phyloP scores from a whole-genome alignment of 2,113 vertebrate genomes.

The Mobula hypostoma region DNA sequence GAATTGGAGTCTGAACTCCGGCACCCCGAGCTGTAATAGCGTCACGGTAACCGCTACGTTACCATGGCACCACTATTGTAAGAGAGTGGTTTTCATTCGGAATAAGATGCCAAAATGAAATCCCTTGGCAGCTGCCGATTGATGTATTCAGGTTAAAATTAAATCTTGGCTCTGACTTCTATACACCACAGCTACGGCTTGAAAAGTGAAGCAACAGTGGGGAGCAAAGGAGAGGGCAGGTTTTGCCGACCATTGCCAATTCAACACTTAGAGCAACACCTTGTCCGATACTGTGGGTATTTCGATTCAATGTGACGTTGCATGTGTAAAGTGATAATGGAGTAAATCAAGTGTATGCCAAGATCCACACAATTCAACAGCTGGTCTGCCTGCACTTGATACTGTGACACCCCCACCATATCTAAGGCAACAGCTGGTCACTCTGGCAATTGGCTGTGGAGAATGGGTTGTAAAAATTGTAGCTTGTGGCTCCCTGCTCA shows the following conservation, averaged over 20 bases:
- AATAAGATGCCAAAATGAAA: not conserved
- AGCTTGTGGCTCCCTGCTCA: not conserved
- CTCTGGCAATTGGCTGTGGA: not conserved
- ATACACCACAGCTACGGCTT: not conserved
- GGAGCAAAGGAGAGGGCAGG: not conserved
- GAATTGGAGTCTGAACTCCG: too few relatives aligned
- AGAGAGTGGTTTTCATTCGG: too few relatives aligned
- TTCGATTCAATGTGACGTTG: not conserved
- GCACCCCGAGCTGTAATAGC: too few relatives aligned
- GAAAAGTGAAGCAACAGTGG: not conserved
- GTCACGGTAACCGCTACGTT: too few relatives aligned
- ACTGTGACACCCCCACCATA: not conserved
- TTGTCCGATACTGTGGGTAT: not conserved
- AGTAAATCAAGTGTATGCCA: not conserved
- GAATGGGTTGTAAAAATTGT: not conserved
- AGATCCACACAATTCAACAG: not conserved
- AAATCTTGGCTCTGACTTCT: not conserved
- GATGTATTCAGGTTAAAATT: not conserved
- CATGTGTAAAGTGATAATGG: not conserved
- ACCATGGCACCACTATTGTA: too few relatives aligned
- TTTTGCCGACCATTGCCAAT: not conserved
- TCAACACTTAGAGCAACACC: not conserved
- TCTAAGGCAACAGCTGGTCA: too few relatives aligned
- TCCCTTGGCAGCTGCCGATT: not conserved
- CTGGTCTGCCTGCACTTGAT: not conserved